Conservation (phyloP, 2,888 invertebrate species). For the Chrysolina oricalcia region DNA sequence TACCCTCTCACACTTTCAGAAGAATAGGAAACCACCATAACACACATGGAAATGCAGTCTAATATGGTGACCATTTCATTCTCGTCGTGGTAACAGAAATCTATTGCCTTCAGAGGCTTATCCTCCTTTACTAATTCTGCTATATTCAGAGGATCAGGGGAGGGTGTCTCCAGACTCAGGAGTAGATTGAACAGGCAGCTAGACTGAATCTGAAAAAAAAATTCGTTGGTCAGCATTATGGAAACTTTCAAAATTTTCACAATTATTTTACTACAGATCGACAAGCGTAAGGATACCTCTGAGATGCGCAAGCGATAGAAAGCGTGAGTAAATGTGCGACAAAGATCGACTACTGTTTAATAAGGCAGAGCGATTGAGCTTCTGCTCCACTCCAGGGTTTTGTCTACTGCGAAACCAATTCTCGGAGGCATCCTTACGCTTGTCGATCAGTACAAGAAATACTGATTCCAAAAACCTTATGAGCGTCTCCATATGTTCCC, state of each 20-base stretch:
- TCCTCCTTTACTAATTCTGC: slow-evolving; percentile 93
- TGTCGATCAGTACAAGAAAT: neutral
- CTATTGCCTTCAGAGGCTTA: slow-evolving; percentile 93
- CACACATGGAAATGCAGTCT: slow-evolving; percentile 98
- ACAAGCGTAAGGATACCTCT: no score
- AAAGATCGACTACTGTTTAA: no score
- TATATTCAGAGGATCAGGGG: slow-evolving; percentile 94
- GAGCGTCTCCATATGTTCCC: slow-evolving; percentile 91
- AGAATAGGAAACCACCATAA: slow-evolving; percentile 98
- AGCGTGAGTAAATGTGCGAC: no score
- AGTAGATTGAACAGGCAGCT: slow-evolving; percentile 93
- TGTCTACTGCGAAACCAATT: no score
- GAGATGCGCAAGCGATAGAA: no score
- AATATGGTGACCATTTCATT: slow-evolving; percentile 97
- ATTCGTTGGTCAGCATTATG: neutral
- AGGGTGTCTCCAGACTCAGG: slow-evolving; percentile 93
- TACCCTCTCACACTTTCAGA: slow-evolving; percentile 95
- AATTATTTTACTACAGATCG: neutral
- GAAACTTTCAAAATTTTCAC: neutral
- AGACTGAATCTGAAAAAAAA: slow-evolving; percentile 75
- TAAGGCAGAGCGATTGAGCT: no score
- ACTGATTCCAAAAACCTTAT: slow-evolving; percentile 77
- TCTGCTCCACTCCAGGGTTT: no score
- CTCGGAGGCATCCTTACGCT: no score
- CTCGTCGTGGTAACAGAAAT: slow-evolving; percentile 99